A percentile compares a stretch with the other conserved stretches of the same genome.
These are phyloP conservation scores for Ciona savignyi DNA, from an alignment of 23 tunicate species.

Conservation along the genomic window DNA sequence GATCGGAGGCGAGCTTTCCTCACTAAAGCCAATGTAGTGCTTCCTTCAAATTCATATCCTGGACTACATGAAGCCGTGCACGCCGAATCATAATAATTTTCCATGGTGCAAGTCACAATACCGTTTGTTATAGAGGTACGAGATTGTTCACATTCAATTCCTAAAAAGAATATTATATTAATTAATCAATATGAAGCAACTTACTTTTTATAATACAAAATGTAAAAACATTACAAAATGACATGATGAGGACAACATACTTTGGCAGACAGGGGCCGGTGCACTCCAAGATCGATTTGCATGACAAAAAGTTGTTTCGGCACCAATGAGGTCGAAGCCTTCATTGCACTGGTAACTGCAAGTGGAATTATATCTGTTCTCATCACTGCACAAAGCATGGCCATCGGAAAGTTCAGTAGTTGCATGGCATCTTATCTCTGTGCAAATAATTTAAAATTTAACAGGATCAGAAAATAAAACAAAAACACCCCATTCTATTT, in stretches of 20 bases:
- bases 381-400: slow-evolving; percentile 29
- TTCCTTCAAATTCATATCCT: slow-evolving; percentile 33
- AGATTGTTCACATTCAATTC: slow-evolving; percentile 32
- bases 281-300: slow-evolving; percentile 27
- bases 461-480: too few species aligned
- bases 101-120: slow-evolving; percentile 20
- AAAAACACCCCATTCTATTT: too few species aligned
- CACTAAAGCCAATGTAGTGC: background rate
- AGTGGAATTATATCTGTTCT: slow-evolving; percentile 31
- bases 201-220: too few species aligned
- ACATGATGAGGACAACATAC: too few species aligned
- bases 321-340: slow-evolving; percentile 61
- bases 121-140: slow-evolving; percentile 23
- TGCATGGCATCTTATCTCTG: background rate
- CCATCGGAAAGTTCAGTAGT: slow-evolving; percentile 9
- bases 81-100: slow-evolving; percentile 15
- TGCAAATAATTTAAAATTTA: too few species aligned
- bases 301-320: slow-evolving; percentile 10
- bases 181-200: too few species aligned
- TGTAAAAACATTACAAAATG: too few species aligned
- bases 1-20: slow-evolving; percentile 2
- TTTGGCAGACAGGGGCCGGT: slow-evolving; percentile 31
- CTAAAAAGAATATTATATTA: too few species aligned
- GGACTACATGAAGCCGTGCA: slow-evolving; percentile 23
- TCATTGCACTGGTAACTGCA: slow-evolving; percentile 42